phyloP scores from a whole-genome alignment of 2,888 invertebrate genomes.

The Erebia epiphron region DNA sequence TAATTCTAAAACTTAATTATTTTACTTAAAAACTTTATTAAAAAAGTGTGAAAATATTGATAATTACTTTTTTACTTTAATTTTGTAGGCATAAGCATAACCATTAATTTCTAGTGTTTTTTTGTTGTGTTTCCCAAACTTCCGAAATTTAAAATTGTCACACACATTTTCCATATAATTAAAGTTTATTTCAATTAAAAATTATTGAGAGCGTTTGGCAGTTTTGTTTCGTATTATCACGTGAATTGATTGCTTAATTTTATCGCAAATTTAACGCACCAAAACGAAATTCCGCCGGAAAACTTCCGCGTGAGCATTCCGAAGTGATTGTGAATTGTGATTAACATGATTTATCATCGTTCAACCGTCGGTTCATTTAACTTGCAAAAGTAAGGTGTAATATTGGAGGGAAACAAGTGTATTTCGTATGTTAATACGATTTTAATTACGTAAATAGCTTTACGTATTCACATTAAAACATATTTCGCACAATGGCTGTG shows the following conservation, averaged over 20 bases:
- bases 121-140: too few species aligned
- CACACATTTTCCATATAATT: background rate
- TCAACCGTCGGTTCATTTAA: constrained; percentile 31
- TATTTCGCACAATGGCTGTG: background rate
- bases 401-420: constrained; percentile 31
- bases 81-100: too few species aligned
- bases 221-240: constrained; percentile 8
- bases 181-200: background rate
- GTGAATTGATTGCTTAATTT: constrained; percentile 18
- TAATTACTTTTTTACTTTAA: too few species aligned
- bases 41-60: too few species aligned
- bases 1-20: too few species aligned
- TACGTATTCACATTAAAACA: constrained; percentile 35
- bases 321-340: constrained; percentile 33
- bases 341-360: constrained; percentile 32
- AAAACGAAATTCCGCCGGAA: constrained; percentile 16
- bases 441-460: constrained; percentile 39
- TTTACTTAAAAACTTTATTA: too few species aligned
- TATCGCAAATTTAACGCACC: constrained; percentile 15
- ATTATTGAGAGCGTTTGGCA: background rate
- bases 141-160: background rate
- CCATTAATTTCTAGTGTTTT: too few species aligned
- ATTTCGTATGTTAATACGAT: constrained; percentile 34
- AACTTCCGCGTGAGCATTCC: constrained; percentile 20
- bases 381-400: constrained; percentile 35